phyloP scores from a whole-genome alignment of 2,797 vertebrate genomes.

The Anableps anableps region DNA sequence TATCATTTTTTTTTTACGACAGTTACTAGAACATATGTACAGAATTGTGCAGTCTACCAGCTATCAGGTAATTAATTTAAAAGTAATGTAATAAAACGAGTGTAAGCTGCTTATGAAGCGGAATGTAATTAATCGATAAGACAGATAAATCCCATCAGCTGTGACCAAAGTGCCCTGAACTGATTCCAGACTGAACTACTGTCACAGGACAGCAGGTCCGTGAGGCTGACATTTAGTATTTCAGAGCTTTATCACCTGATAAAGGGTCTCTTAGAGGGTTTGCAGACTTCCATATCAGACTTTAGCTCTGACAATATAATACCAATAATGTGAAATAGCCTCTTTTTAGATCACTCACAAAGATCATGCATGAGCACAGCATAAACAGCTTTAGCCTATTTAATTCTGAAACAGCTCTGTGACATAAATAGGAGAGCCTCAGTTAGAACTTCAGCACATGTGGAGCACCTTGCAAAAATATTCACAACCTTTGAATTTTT shows the following conservation, averaged over 20 bases:
- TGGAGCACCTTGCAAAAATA: neutral
- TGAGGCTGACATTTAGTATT: conserved; percentile 8
- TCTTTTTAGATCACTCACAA: neutral
- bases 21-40: no score
- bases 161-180: conserved; percentile 16
- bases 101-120: conserved; percentile 28
- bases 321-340: neutral
- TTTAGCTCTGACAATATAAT: neutral
- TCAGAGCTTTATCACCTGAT: conserved; percentile 25
- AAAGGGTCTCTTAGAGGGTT: conserved; percentile 18
- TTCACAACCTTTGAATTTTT: neutral
- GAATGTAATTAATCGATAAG: conserved; percentile 45
- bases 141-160: conserved; percentile 43
- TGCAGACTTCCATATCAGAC: conserved; percentile 2
- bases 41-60: neutral
- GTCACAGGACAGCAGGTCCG: neutral
- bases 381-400: neutral
- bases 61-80: conserved; percentile 15
- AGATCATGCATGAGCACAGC: neutral
- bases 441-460: neutral
- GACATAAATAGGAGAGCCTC: neutral
- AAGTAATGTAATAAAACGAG: conserved; percentile 6
- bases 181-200: neutral
- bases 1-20: no score
- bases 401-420: neutral